Conservation (phyloP, 2,888 invertebrate genomes). For the Amiota minor region DNA sequence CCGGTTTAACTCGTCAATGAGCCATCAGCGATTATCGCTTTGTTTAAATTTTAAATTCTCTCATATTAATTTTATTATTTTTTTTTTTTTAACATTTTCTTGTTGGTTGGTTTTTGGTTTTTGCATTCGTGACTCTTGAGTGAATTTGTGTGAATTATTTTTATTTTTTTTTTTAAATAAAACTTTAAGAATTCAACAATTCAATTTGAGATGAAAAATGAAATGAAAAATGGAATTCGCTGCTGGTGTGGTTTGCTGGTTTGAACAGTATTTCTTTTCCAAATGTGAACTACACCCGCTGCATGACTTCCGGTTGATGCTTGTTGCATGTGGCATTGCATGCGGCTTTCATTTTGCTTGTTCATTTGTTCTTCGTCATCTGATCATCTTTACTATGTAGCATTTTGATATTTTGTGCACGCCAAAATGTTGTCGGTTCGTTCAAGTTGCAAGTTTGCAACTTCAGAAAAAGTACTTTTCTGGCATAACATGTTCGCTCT, state of each 20-base stretch:
- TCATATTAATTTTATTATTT: neutral
- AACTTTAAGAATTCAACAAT: too few species aligned
- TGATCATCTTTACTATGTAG: neutral
- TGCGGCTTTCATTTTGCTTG: too few species aligned
- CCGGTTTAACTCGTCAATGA: neutral
- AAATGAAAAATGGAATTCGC: neutral
- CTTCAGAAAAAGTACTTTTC: too few species aligned
- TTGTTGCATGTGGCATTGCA: constrained; percentile 9
- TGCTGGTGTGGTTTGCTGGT: neutral
- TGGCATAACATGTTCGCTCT: too few species aligned
- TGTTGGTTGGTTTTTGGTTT: too few species aligned
- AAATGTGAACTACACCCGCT: too few species aligned
- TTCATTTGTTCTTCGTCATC: neutral
- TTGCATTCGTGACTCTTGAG: too few species aligned
- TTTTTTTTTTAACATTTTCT: neutral
- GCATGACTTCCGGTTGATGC: neutral
- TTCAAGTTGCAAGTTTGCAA: neutral
- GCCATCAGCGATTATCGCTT: constrained; percentile 11
- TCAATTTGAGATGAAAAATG: too few species aligned
- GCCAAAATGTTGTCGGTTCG: constrained; percentile 19
- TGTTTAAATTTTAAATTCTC: constrained; percentile 13
- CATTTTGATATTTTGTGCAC: neutral
- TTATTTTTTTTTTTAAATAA: too few species aligned
- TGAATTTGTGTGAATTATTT: too few species aligned
- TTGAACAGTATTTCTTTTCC: neutral